These are phyloP conservation scores for Limnephilus lunatus DNA, from an alignment of 2,888 invertebrate genomes.

Conservation along the genomic window DNA sequence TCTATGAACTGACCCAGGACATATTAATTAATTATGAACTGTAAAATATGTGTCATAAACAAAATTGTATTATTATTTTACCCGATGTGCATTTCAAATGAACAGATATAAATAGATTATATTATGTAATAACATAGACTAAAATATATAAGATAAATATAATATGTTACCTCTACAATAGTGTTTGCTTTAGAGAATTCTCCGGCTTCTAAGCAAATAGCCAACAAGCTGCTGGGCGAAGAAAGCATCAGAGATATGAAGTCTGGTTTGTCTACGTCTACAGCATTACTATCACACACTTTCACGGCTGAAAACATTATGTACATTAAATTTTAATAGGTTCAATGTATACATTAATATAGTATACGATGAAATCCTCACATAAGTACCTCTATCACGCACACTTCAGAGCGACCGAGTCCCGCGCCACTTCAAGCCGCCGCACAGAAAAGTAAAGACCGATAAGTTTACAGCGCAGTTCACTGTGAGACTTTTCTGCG, in stretches of 20 bases:
- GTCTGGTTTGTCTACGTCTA: constrained; percentile 68
- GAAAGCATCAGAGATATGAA: constrained; percentile 85
- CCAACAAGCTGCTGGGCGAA: constrained; percentile 85
- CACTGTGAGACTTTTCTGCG: no score
- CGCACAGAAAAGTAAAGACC: no score
- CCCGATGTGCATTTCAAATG: no score
- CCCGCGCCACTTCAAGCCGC: no score
- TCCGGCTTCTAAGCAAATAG: constrained; percentile 84
- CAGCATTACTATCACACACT: neutral
- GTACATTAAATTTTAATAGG: neutral
- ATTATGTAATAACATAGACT: neutral
- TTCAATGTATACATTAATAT: no score
- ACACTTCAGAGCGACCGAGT: no score
- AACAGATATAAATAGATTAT: neutral
- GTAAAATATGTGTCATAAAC: neutral
- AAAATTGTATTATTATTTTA: no score
- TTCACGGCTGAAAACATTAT: neutral
- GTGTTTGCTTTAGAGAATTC: constrained; percentile 86
- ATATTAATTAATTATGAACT: neutral
- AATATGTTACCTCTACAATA: constrained; percentile 83
- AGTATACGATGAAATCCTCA: neutral
- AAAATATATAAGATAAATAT: neutral
- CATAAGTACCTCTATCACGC: no score
- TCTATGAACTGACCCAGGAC: neutral
- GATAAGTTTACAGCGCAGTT: no score